A percentile compares a stretch with the other conserved stretches of the same genome.
phyloP scores from a whole-genome alignment of 1,140 invertebrate genomes.

The Forficula auricularia region DNA sequence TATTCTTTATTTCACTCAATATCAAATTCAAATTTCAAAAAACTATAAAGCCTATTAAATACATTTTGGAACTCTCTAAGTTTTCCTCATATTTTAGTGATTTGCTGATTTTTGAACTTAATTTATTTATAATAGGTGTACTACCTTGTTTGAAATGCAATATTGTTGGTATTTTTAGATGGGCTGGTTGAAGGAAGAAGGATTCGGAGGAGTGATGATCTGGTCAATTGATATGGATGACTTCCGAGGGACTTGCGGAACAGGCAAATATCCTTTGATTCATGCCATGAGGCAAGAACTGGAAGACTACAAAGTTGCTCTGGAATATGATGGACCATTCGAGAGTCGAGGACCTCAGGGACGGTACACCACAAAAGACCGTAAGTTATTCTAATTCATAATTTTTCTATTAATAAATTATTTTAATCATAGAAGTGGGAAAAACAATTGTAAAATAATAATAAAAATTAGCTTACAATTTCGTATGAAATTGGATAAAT shows the following conservation, averaged over 20 bases:
- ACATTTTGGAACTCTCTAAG: no score
- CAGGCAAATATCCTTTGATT: constrained; percentile 75
- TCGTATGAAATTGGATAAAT: no score
- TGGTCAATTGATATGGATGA: constrained; percentile 96
- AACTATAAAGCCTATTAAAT: no score
- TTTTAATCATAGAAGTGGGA: no score
- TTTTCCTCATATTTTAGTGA: no score
- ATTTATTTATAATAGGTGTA: not conserved
- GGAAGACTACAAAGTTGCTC: constrained; percentile 58
- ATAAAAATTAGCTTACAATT: not conserved
- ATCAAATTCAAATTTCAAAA: no score
- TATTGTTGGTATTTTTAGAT: constrained; percentile 39
- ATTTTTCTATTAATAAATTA: no score
- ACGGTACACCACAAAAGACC: constrained; percentile 69
- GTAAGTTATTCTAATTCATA: constrained; percentile 36
- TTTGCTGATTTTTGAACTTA: not conserved
- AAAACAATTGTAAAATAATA: not conserved
- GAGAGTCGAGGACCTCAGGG: constrained; percentile 50
- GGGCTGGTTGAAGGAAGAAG: constrained; percentile 82
- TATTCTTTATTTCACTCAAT: no score
- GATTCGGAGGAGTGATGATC: constrained; percentile 91
- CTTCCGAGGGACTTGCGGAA: constrained; percentile 75
- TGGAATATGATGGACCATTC: constrained; percentile 76
- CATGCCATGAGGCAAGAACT: constrained; percentile 74
- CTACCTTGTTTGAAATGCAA: not conserved